phyloP scores from a whole-genome alignment of 37 sponge, comb jelly and placozoan genomes.

The Chondrilla cf. caribensis region DNA sequence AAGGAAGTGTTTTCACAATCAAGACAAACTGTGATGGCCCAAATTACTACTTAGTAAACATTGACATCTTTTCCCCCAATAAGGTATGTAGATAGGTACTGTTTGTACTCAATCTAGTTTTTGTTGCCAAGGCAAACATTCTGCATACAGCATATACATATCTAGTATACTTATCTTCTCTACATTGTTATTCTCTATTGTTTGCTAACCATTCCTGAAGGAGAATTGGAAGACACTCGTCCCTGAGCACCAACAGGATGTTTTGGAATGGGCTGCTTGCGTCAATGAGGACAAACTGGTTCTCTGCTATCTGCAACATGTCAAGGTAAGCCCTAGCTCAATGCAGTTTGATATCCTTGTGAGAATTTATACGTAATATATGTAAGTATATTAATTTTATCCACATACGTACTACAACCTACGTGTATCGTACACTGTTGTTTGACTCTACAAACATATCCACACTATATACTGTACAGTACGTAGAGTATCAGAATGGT shows the following conservation, averaged over 20 bases:
- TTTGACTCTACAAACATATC: no score
- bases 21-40: conserved; percentile 80
- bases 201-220: conserved; percentile 21
- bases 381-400: no score
- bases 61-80: conserved; percentile 71
- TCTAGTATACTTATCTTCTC: background rate
- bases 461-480: no score
- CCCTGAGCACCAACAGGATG: conserved; percentile 72
- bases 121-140: no score
- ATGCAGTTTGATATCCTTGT: no score
- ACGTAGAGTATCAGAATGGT: no score
- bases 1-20: conserved; percentile 67
- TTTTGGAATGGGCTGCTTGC: conserved; percentile 69
- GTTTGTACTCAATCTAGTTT: no score
- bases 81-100: no score
- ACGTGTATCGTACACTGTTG: no score
- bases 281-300: conserved; percentile 58
- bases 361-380: no score
- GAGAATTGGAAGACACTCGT: conserved; percentile 69
- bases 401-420: no score
- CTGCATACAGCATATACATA: background rate
- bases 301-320: conserved; percentile 84
- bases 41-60: conserved; percentile 67
- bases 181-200: background rate
- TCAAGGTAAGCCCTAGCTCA: conserved; percentile 81